Evolutionary conservation across 1,140 invertebrate genomes (phyloP), one percentile per base, ranked within the genome.

Genomic region (Calosoma granatense): DNA sequence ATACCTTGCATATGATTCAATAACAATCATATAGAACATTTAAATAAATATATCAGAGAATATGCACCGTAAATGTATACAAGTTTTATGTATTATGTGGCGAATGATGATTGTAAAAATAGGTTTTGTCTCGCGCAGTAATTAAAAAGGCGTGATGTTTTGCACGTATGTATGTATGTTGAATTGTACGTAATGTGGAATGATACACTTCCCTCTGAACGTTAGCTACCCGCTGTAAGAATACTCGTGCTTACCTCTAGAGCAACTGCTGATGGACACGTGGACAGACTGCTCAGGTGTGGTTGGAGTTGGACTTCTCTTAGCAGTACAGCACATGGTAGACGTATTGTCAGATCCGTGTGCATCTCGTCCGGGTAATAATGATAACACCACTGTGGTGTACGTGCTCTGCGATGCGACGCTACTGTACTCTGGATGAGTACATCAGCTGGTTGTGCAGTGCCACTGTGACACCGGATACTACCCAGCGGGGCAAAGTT

Each of bases 381-480:
- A 72, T 94, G 90, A 72, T 94, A 93, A 23, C 88, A 89, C 88
- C 92, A 94, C 41, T 91, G 87, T 1, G 92, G 86, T 4, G 88
- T 88, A 55, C 92, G 78, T 0, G 91, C 87, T 60, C 91, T 74
- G 60, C 90, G 77, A 62, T 93, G 88, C 21, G 88, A 86, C 6
- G 86, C 81, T 0, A 53, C 41, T 15, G 41, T n/a, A 59, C 74
- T 78, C 63, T 85, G 82, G 56, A 95, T 86, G 1, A 96, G 75
- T 47, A 92, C 86, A 68, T 94, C 90, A 0, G 90, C 88, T 4
- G 91, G 83, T 69, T 92, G 89, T 2, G 90, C 88, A 14, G 88
- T 90, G 3, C 88, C 85, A 72, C 90, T 92, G 30, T n/a, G 21
- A 21, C 2, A 47, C 58, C 55, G 56, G 19, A 69, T 71, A 12